Conservation (phyloP, 2,113 vertebrate genomes). For the Ginglymostoma cirratum region DNA sequence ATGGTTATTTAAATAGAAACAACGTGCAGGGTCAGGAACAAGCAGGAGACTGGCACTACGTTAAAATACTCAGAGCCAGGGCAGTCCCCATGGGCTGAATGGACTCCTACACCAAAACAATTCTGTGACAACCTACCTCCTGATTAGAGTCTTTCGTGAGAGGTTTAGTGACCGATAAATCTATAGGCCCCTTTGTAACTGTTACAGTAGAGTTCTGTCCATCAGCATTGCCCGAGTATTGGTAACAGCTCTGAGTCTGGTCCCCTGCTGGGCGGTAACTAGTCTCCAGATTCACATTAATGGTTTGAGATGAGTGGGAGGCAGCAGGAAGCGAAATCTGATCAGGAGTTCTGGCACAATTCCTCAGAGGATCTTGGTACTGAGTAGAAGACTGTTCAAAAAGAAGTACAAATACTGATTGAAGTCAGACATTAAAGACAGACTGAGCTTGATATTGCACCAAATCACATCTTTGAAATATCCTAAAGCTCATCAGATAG, state of each 20-base stretch:
- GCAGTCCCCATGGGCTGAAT: too few species aligned
- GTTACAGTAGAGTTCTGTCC: neutral
- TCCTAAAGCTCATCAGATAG: neutral
- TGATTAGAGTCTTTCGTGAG: neutral
- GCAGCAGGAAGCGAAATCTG: neutral
- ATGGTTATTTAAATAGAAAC: too few species aligned
- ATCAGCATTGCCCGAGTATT: neutral
- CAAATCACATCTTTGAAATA: neutral
- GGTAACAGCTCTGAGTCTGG: neutral
- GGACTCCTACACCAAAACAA: too few species aligned
- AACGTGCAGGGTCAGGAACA: too few species aligned
- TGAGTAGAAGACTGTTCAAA: neutral
- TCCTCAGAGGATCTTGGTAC: neutral
- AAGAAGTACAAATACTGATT: neutral
- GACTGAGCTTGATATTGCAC: too few species aligned
- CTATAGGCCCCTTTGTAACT: neutral
- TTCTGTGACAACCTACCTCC: neutral
- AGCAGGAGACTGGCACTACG: too few species aligned
- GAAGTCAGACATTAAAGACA: neutral
- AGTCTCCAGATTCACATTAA: neutral
- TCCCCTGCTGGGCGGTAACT: too few species aligned
- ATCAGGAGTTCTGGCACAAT: too few species aligned
- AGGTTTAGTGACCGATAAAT: neutral
- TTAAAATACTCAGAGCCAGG: too few species aligned
- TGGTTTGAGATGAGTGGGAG: neutral